A percentile compares a stretch with the other conserved stretches of the same genome.
Evolutionary conservation across 2,113 vertebrate genomes (phyloP).

Genomic region (Dendropsophus ebraccatus): DNA sequence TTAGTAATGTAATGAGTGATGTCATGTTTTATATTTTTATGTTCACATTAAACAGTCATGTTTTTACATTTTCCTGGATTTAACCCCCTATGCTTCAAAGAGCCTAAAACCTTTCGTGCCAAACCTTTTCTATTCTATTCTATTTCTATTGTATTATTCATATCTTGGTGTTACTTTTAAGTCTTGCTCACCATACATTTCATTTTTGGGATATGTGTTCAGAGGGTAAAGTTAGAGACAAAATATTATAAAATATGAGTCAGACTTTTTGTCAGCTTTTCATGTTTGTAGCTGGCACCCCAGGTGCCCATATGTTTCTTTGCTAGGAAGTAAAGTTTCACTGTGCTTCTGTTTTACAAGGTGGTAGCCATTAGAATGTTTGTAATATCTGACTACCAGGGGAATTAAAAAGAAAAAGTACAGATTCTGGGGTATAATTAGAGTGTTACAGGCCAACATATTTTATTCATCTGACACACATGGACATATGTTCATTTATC

Average conservation of each 20-base stretch:
- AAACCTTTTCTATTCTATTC: too few relatives aligned
- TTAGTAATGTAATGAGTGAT: neutral
- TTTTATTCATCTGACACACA: neutral
- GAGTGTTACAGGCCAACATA: neutral
- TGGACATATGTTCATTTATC: neutral
- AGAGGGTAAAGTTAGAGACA: neutral
- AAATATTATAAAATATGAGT: conserved; percentile 13
- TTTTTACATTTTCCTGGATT: conserved; percentile 25
- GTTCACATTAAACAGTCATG: neutral
- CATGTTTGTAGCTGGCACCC: neutral
- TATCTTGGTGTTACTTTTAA: conserved; percentile 29
- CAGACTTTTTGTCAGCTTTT: neutral
- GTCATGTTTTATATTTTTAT: conserved; percentile 1
- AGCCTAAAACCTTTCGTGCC: neutral
- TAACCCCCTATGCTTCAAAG: conserved; percentile 41
- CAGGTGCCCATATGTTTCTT: neutral
- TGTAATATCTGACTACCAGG: neutral
- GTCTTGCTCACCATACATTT: neutral
- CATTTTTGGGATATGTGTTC: conserved; percentile 16
- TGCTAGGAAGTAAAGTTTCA: neutral
- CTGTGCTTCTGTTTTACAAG: neutral
- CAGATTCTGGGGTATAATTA: neutral
- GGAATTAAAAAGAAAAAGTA: neutral
- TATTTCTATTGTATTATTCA: conserved; percentile 41
- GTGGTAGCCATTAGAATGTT: neutral